phyloP scores from a whole-genome alignment of 2,797 vertebrate species.

The Ara ararauna region DNA sequence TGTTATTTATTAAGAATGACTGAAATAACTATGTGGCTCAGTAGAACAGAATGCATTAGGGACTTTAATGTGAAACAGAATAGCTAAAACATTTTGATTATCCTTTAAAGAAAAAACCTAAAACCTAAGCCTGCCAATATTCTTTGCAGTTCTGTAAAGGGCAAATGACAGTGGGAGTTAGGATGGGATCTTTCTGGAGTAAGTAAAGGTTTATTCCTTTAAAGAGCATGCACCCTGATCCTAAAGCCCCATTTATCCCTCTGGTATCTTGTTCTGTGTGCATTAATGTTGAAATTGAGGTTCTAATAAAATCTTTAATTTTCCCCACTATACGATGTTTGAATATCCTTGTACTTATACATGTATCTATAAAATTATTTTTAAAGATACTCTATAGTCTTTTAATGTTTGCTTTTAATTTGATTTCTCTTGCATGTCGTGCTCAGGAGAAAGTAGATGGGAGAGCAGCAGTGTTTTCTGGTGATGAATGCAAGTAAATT shows the following conservation, averaged over 20 bases:
- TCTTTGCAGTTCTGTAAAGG: background rate
- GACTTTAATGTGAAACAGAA: slow-evolving; percentile 43
- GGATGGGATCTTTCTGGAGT: background rate
- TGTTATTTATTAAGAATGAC: slow-evolving; percentile 71
- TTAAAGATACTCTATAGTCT: background rate
- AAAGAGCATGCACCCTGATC: background rate
- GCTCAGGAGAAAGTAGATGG: background rate
- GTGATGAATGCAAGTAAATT: background rate
- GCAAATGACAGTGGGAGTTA: background rate
- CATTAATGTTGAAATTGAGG: background rate
- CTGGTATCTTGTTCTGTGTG: background rate
- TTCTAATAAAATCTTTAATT: background rate
- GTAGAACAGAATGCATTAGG: slow-evolving; percentile 61
- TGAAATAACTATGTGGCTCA: slow-evolving; percentile 65
- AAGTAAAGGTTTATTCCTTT: background rate
- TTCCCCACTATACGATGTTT: background rate
- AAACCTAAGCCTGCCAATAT: background rate
- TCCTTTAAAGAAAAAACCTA: slow-evolving; percentile 20
- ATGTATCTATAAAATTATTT: background rate
- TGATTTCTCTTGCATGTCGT: background rate
- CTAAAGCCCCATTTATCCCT: background rate
- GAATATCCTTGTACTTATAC: background rate
- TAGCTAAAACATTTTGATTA: slow-evolving; percentile 46
- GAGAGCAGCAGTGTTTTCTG: background rate
- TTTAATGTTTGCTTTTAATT: background rate